Evolutionary conservation across 2,113 vertebrate genomes (phyloP).

Genomic region (Oncorhynchus masou): DNA sequence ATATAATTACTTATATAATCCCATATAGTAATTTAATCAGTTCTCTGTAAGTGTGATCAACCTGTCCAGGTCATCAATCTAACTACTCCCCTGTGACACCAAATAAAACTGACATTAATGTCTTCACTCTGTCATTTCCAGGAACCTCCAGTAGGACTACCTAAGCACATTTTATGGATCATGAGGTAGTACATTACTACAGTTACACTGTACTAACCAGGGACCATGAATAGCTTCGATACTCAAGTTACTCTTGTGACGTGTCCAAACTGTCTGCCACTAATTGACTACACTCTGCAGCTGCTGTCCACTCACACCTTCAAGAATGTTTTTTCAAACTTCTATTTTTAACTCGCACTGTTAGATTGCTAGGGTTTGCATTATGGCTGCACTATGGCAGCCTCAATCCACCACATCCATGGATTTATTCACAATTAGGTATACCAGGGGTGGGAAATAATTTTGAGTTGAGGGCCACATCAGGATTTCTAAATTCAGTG

Average conservation of each 20-base stretch:
- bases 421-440: no score
- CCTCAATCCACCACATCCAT: no score
- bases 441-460: no score
- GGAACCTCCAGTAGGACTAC: not conserved
- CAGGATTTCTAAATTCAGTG: no score
- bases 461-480: no score
- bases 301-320: constrained; percentile 50
- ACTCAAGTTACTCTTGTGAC: constrained; percentile 30
- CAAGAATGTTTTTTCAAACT: constrained; percentile 12
- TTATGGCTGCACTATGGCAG: no score
- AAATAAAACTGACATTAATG: constrained; percentile 1
- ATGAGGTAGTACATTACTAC: constrained; percentile 14
- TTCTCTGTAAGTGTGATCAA: no score
- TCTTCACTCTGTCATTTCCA: not conserved
- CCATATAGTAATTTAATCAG: no score
- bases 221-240: constrained; percentile 2
- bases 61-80: not conserved
- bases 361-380: not conserved
- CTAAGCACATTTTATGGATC: constrained; percentile 10
- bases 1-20: not conserved
- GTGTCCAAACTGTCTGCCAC: not conserved
- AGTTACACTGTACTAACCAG: constrained; percentile 36
- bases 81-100: not conserved
- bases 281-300: constrained; percentile 13
- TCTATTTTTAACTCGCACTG: constrained; percentile 58